Conservation (phyloP, 2,888 invertebrate genomes). For the Oligia strigilis region DNA sequence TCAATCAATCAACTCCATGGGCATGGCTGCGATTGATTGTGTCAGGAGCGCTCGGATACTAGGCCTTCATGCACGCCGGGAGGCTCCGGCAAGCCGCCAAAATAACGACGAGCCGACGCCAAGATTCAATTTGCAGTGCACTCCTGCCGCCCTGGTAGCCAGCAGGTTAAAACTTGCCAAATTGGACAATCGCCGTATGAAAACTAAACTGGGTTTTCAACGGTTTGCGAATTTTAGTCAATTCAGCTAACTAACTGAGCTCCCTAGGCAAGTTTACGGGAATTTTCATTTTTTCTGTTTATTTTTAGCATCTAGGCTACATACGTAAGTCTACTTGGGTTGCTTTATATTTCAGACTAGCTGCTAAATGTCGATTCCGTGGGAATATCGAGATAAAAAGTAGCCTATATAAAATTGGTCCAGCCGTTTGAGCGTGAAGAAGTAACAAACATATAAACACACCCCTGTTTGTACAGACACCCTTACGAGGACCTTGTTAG, state of each 20-base stretch:
- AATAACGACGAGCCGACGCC: slow-evolving; percentile 76
- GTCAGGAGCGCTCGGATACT: slow-evolving; percentile 31
- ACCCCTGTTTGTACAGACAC: too few relatives aligned
- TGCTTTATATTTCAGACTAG: neutral
- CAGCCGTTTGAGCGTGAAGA: too few relatives aligned
- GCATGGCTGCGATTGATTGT: slow-evolving; percentile 38
- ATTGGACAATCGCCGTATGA: slow-evolving; percentile 75
- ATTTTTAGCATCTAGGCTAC: neutral
- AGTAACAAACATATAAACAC: too few relatives aligned
- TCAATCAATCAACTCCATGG: slow-evolving; percentile 51
- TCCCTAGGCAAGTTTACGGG: neutral
- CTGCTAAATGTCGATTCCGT: too few relatives aligned
- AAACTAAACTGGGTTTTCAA: slow-evolving; percentile 64
- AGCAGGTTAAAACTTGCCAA: slow-evolving; percentile 79
- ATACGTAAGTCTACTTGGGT: neutral
- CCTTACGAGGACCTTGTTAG: too few relatives aligned
- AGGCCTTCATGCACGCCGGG: slow-evolving; percentile 24
- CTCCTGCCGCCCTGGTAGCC: slow-evolving; percentile 73
- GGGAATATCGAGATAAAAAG: too few relatives aligned
- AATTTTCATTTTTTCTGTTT: neutral
- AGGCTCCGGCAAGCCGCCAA: slow-evolving; percentile 64
- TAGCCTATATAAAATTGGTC: too few relatives aligned
- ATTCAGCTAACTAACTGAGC: slow-evolving; percentile 51
- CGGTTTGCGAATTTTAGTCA: slow-evolving; percentile 53
- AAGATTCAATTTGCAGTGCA: slow-evolving; percentile 83